Evolutionary conservation across 2,113 vertebrate genomes (phyloP).

Genomic region (Chionodraco myersi): DNA sequence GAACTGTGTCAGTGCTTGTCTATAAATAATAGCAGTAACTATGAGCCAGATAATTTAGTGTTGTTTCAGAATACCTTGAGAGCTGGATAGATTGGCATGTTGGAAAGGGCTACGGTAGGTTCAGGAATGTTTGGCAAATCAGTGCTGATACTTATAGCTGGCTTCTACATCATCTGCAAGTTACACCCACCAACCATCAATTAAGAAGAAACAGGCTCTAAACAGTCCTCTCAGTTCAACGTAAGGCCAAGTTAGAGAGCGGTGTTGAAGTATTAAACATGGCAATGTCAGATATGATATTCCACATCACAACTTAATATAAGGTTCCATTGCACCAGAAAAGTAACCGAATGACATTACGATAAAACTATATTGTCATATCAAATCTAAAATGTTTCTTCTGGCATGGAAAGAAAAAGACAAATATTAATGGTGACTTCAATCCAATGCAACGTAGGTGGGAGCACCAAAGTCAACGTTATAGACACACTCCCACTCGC

Average conservation of each 20-base stretch:
- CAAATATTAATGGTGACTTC: too few relatives aligned
- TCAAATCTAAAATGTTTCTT: too few relatives aligned
- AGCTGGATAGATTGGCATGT: slow-evolving; percentile 13
- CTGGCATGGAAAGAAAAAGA: too few relatives aligned
- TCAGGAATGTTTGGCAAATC: slow-evolving; percentile 36
- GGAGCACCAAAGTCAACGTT: too few relatives aligned
- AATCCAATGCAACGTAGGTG: too few relatives aligned
- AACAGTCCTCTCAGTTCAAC: background rate
- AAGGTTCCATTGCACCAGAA: too few relatives aligned
- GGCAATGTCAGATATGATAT: background rate
- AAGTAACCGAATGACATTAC: too few relatives aligned
- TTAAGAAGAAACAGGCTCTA: background rate
- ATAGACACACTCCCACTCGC: too few relatives aligned
- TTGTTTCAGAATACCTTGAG: slow-evolving; percentile 18
- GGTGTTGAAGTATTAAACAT: background rate
- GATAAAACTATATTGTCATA: too few relatives aligned
- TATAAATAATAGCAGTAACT: slow-evolving; percentile 16
- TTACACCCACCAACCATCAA: background rate
- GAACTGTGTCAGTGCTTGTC: slow-evolving; percentile 6
- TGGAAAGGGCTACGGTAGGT: background rate
- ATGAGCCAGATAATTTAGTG: slow-evolving; percentile 22
- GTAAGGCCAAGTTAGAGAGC: background rate
- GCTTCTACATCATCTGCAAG: slow-evolving; percentile 11
- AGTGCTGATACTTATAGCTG: slow-evolving; percentile 11
- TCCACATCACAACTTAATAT: background rate